Base-by-base conservation (phyloP, 2,113 vertebrate genomes). In the Cinclus cinclus region DNA sequence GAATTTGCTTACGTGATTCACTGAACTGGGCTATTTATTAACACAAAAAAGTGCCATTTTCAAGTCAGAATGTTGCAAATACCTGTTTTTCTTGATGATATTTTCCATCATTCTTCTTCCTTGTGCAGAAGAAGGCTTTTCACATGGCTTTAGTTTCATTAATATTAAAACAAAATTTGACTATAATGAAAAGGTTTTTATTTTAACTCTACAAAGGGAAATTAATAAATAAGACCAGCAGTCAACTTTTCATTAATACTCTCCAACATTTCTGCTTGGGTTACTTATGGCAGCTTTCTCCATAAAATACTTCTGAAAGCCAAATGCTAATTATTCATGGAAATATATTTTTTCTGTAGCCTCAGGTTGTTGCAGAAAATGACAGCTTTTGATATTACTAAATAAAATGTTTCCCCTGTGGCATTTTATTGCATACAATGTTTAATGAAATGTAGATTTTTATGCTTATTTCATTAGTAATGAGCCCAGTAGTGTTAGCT, bases 271-370 rank as follows among this genome's bases (percentile, higher is more conserved):
- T 92, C 79, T 89, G 21, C 50, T 52, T 82, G 13, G 50, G 46
- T 52, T 73, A 56, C 58, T 76, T 82, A 18, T 31, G 33, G 30
- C 60, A 86, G 31, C 35, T 91, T 75, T 70, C 46, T 83, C 77
- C 21, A 46, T 76, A 87, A 95, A 96, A 95, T 56, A n/a, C n/a
- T 71, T 82, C 73, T 94, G 95, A 87, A 86, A 94, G 84, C 85
- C 92, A 94, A 86, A 84, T 93, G 71, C 71, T 97, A 93, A 92
- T 97, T 94, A 83, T 86, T 85, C 12, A 60, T 62, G 59, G 35
- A 47, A 94, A 71, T 80, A 31, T 81, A 31, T 18, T 82, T 82
- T 95, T 92, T 82, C 69, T 82, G 31, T 82, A 84, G 83, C 85
- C 83, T 28, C 23, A 70, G 94, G 85, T 81, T 95, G 60, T 69